These are phyloP conservation scores for Pagrus major DNA, from an alignment of 2,113 vertebrate species.

Conservation along the genomic window DNA sequence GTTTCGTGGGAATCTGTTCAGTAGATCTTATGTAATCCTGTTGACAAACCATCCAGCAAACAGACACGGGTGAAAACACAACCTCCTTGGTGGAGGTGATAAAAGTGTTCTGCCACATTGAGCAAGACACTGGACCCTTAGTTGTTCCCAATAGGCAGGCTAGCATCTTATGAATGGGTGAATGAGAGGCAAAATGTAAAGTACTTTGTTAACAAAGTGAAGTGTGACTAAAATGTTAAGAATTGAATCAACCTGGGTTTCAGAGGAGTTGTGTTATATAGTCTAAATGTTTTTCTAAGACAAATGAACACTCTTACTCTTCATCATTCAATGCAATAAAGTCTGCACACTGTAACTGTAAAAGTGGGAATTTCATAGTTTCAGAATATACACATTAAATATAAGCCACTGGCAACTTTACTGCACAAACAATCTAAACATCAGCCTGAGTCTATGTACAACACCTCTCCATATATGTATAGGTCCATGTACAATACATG, in stretches of 20 bases:
- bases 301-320: not conserved
- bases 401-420: not conserved
- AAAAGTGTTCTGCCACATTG: too few relatives aligned
- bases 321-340: not conserved
- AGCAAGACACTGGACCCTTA: not conserved
- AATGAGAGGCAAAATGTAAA: not conserved
- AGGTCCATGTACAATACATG: not conserved
- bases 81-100: too few relatives aligned
- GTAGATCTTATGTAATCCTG: too few relatives aligned
- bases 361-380: not conserved
- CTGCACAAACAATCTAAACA: not conserved
- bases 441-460: not conserved
- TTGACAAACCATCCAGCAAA: too few relatives aligned
- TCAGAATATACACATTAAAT: not conserved
- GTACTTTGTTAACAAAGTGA: not conserved
- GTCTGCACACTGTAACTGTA: not conserved
- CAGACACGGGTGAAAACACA: too few relatives aligned
- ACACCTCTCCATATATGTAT: not conserved
- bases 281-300: not conserved
- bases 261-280: not conserved
- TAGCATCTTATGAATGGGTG: not conserved
- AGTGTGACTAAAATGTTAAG: not conserved
- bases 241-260: not conserved
- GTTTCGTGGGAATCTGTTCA: too few relatives aligned
- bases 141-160: not conserved